Conservation (phyloP, 2,113 vertebrate genomes). For the Dromas ardeola region DNA sequence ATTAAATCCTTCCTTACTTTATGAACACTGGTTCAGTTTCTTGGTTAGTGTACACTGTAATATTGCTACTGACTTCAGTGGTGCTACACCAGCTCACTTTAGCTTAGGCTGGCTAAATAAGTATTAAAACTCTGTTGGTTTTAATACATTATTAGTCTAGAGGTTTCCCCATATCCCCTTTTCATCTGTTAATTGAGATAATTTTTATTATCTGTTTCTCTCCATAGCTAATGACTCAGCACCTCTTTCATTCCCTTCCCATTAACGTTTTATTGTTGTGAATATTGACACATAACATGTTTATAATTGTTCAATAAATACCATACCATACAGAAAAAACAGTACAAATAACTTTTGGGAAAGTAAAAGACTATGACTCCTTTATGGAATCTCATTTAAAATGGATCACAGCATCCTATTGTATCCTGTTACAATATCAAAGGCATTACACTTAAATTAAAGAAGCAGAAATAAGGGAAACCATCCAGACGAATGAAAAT, state of each 20-base stretch:
- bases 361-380: not conserved
- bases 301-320: slow-evolving; percentile 41
- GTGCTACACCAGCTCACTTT: not conserved
- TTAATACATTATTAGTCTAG: slow-evolving; percentile 41
- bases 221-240: slow-evolving; percentile 43
- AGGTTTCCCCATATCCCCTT: slow-evolving; percentile 53
- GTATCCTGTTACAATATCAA: slow-evolving; percentile 1
- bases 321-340: not conserved
- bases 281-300: slow-evolving; percentile 50
- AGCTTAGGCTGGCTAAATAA: not conserved
- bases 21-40: not conserved
- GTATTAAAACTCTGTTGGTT: slow-evolving; percentile 14
- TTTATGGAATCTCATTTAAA: slow-evolving; percentile 36
- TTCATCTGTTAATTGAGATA: slow-evolving; percentile 62
- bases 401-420: slow-evolving; percentile 12
- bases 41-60: not conserved
- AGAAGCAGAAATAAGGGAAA: not conserved
- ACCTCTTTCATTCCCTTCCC: slow-evolving; percentile 38
- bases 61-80: not conserved
- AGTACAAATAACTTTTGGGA: slow-evolving; percentile 37
- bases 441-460: slow-evolving; percentile 28
- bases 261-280: slow-evolving; percentile 48
- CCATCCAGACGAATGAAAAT: not conserved
- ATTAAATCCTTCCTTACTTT: slow-evolving; percentile 2
- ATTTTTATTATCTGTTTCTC: slow-evolving; percentile 54